Base-by-base conservation (phyloP, 2,797 vertebrate species). In the Pygocentrus nattereri region DNA sequence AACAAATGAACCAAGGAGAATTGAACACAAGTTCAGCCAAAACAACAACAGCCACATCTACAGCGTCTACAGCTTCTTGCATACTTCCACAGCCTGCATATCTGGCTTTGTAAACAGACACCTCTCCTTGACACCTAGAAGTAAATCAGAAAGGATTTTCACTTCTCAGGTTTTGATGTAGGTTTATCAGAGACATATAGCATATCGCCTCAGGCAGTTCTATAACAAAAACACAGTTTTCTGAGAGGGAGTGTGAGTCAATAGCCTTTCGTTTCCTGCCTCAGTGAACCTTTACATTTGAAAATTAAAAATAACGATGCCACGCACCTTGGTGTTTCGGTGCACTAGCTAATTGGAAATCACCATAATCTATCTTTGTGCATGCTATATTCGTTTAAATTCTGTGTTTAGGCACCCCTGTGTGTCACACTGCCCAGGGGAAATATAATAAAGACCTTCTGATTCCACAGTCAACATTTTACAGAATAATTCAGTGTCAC, bases 221-320 rank as follows among this genome's bases (percentile, higher is more conserved):
- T 7, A 67, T 27, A 68, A 38, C 50, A 64, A 16, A 34, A n/a
- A 21, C 11, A n/a, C 18, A 30, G 62, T 62, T 25, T 30, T 38
- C 30, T 25, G 30, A 50, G 23, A 64, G 71, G 54, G 61, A 59
- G 44, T 47, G 10, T 50, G 54, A 64, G 18, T 44, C 30, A 31
- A 62, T 76, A 23, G 44, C 76, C 8, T 77, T 50, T 30, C 38
- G 62, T 77, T 77, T 73, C 61, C 61, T 68, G 64, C 52, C 65
- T 73, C 67, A 79, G 74, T 27, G 41, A 77, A 68, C 65, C 68
- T 65, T 49, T 41, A 61, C 18, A 76, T 80, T 64, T 50, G 52
- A 21, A 71, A 21, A 82, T 52, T 50, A 61, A 10, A 79, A 65
- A 67, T 75, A 76, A 69, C 67, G 72, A 72, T 30, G 62, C 76